These are phyloP conservation scores for Mystacornis crossleyi DNA, from an alignment of 2,113 vertebrate genomes.

Conservation along the genomic window DNA sequence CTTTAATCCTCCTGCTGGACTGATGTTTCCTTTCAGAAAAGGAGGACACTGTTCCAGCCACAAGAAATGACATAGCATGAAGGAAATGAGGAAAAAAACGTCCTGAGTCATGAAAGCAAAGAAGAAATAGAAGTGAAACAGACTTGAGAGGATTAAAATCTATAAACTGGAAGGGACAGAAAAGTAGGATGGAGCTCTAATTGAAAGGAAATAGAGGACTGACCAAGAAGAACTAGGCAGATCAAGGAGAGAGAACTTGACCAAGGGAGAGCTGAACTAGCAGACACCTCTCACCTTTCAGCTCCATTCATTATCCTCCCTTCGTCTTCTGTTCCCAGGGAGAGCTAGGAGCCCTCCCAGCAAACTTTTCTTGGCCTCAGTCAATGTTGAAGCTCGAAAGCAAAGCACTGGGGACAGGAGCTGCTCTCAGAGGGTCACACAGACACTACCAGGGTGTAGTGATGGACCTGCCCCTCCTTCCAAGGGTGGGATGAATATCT, in stretches of 20 bases:
- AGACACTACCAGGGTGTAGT: background rate
- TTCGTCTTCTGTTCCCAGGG: background rate
- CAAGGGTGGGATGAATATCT: background rate
- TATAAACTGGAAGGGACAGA: background rate
- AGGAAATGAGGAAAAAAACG: background rate
- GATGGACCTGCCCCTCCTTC: background rate
- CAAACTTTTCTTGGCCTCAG: background rate
- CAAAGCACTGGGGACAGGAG: background rate
- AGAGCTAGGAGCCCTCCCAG: background rate
- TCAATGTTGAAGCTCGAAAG: background rate
- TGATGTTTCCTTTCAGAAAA: slow-evolving; percentile 40
- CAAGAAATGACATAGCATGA: slow-evolving; percentile 22
- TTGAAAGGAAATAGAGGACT: slow-evolving; percentile 4
- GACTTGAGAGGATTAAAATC: background rate
- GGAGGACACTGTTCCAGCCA: background rate
- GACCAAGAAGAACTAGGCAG: background rate
- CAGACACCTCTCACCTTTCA: background rate
- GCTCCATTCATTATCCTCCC: background rate
- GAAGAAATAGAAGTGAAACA: background rate
- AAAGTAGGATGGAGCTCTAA: slow-evolving; percentile 18
- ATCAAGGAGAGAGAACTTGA: background rate
- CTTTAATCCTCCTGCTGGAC: background rate
- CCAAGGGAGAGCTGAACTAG: background rate
- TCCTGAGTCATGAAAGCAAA: slow-evolving; percentile 43
- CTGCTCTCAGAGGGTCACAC: background rate